phyloP scores from a whole-genome alignment of 2,888 invertebrate species.

The Chelonus formosanus region DNA sequence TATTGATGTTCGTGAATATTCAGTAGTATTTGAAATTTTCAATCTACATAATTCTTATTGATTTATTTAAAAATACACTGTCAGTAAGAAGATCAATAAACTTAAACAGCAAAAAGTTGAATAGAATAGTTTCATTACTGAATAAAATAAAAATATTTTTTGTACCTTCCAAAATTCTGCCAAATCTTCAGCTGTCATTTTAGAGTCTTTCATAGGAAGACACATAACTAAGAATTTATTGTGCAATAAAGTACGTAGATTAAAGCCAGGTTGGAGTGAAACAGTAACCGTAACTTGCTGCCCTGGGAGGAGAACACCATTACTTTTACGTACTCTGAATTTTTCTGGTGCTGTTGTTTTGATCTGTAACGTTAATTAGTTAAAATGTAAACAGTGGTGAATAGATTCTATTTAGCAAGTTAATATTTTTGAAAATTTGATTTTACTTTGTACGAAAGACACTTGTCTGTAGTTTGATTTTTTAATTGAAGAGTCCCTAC shows the following conservation, averaged over 20 bases:
- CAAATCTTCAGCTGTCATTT: conserved; percentile 71
- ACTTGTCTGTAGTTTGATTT: conserved; percentile 70
- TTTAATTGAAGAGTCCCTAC: conserved; percentile 75
- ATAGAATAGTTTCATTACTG: no score
- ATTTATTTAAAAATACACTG: no score
- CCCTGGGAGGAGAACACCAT: conserved; percentile 77
- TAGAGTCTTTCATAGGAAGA: conserved; percentile 71
- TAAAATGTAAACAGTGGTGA: not conserved
- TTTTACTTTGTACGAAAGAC: conserved; percentile 75
- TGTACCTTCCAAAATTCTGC: conserved; percentile 78
- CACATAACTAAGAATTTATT: conserved; percentile 93
- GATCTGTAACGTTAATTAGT: conserved; percentile 69
- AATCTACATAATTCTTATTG: no score
- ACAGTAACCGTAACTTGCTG: conserved; percentile 75
- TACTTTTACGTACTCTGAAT: conserved; percentile 90
- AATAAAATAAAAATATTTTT: not conserved
- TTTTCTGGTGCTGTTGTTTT: conserved; percentile 96
- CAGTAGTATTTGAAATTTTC: no score
- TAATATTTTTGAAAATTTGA: conserved; percentile 16
- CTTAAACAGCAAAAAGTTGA: no score
- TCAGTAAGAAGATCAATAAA: no score
- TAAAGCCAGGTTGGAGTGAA: conserved; percentile 78
- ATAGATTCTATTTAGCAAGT: conserved; percentile 5
- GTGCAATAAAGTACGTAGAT: conserved; percentile 73
- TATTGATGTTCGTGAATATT: no score